phyloP scores from a whole-genome alignment of 1,140 invertebrate genomes.

The Scaptomyza hsui region DNA sequence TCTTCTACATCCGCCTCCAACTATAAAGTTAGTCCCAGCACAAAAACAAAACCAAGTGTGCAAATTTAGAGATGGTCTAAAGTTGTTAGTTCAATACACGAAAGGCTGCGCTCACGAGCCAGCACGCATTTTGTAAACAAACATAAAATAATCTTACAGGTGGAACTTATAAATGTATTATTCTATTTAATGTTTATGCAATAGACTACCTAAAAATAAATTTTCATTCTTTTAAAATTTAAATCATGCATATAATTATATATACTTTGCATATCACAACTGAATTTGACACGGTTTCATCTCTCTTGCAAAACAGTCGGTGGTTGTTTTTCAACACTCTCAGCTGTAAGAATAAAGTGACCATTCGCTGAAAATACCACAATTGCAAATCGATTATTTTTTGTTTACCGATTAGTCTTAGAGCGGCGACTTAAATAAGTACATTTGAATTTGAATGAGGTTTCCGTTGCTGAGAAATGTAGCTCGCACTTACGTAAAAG shows the following conservation, averaged over 20 bases:
- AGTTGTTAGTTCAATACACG: neutral
- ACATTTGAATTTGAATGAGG: constrained; percentile 7
- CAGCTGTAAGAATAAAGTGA: constrained; percentile 21
- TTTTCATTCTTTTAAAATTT: too few relatives aligned
- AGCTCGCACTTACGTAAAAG: neutral
- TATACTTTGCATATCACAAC: too few relatives aligned
- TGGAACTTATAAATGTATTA: too few relatives aligned
- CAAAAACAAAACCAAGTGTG: constrained; percentile 24
- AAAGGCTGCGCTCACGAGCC: neutral
- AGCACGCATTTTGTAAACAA: neutral
- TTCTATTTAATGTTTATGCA: too few relatives aligned
- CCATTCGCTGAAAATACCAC: constrained; percentile 10
- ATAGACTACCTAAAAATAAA: too few relatives aligned
- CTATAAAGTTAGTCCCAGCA: constrained; percentile 16
- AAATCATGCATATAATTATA: too few relatives aligned
- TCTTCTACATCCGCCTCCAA: constrained; percentile 22
- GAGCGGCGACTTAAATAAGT: neutral
- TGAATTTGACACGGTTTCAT: neutral
- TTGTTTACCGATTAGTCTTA: neutral
- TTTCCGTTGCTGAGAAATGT: too few relatives aligned
- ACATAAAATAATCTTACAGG: neutral
- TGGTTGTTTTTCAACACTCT: constrained; percentile 21
- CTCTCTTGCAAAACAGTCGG: neutral
- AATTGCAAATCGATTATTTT: neutral
- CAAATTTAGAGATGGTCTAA: constrained; percentile 31